Percentiles rank a stretch among this genome's conserved stretches.
Evolutionary conservation across 2,113 vertebrate species (phyloP).

Genomic region (Trogon melanurus): DNA sequence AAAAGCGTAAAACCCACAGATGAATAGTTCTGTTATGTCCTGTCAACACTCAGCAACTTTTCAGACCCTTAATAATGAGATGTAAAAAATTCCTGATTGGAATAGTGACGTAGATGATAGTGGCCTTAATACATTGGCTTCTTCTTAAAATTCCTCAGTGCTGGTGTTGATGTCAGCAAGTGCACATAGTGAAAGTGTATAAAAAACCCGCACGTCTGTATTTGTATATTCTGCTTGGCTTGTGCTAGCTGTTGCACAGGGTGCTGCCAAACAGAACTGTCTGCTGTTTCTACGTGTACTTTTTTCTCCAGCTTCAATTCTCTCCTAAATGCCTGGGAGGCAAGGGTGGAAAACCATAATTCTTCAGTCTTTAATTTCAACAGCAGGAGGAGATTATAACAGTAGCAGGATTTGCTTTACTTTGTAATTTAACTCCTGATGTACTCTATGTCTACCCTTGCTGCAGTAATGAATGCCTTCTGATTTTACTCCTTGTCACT

Average conservation of each 20-base stretch:
- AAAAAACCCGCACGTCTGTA: neutral
- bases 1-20: neutral
- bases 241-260: neutral
- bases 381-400: neutral
- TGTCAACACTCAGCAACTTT: neutral
- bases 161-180: neutral
- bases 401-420: neutral
- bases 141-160: neutral
- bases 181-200: neutral
- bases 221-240: neutral
- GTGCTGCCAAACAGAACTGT: neutral
- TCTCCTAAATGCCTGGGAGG: neutral
- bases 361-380: neutral
- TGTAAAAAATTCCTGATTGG: neutral
- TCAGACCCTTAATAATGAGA: neutral
- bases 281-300: neutral
- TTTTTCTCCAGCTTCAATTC: neutral
- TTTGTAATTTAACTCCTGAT: neutral
- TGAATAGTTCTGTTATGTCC: neutral
- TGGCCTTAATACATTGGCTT: neutral
- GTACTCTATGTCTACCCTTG: neutral
- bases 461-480: neutral
- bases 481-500: neutral
- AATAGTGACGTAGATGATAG: neutral
- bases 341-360: neutral